These are phyloP conservation scores for Nesoenas mayeri DNA, from an alignment of 2,113 vertebrate species.

Conservation along the genomic window DNA sequence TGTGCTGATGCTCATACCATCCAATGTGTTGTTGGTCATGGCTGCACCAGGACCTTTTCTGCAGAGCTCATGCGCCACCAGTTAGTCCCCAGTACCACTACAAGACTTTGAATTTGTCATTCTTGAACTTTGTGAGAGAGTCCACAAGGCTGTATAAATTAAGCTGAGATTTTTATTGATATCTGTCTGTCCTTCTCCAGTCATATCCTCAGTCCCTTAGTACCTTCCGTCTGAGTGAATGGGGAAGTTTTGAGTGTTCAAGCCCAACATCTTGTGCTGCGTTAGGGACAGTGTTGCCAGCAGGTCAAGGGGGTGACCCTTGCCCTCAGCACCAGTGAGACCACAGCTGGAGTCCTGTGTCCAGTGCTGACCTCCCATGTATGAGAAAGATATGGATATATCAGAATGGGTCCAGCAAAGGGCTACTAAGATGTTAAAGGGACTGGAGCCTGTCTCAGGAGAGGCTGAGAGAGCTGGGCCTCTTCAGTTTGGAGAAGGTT, in stretches of 20 bases:
- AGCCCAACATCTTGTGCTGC: not conserved
- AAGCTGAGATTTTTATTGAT: not conserved
- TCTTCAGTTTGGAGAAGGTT: not conserved
- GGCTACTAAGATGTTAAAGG: not conserved
- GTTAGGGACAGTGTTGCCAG: not conserved
- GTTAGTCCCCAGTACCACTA: not conserved
- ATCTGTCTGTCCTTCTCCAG: not conserved
- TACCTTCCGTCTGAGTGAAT: not conserved
- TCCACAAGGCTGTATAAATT: not conserved
- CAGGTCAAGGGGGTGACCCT: not conserved
- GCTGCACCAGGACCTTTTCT: not conserved
- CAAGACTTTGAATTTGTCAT: not conserved
- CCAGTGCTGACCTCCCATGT: not conserved
- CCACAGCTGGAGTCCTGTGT: not conserved
- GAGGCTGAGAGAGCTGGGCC: not conserved
- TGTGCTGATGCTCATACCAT: not conserved
- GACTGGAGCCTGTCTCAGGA: not conserved
- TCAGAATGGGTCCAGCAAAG: not conserved
- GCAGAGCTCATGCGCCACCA: not conserved
- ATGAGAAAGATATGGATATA: accelerated
- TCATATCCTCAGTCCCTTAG: not conserved
- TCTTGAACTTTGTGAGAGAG: not conserved
- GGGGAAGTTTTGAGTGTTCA: not conserved
- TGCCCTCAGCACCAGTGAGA: not conserved
- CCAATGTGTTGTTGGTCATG: not conserved